Evolutionary conservation across 2,888 invertebrate genomes (phyloP).

Genomic region (Listrodromus nycthemerus): DNA sequence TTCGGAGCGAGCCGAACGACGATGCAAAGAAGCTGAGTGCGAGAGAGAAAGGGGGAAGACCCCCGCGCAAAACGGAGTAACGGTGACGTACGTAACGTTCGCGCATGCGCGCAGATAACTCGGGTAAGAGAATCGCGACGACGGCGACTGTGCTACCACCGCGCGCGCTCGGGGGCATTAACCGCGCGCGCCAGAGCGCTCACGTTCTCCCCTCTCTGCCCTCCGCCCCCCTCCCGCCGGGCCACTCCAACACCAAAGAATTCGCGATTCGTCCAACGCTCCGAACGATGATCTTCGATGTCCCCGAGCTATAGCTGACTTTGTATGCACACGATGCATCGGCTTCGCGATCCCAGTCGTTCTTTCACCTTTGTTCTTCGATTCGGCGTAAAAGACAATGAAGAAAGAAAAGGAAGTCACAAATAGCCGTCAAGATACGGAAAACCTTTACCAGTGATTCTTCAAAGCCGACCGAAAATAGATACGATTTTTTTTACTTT

Average conservation of each 20-base stretch:
- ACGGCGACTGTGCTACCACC: constrained; percentile 64
- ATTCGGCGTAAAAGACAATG: not conserved
- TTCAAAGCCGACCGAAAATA: too few species aligned
- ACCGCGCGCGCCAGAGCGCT: constrained; percentile 76
- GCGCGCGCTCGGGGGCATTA: constrained; percentile 81
- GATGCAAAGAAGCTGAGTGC: constrained; percentile 54
- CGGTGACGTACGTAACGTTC: constrained; percentile 83
- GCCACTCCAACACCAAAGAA: constrained; percentile 73
- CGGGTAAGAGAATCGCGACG: constrained; percentile 49
- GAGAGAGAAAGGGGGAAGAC: constrained; percentile 49
- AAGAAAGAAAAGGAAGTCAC: not conserved
- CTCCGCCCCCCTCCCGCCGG: constrained; percentile 63
- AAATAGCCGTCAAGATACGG: not conserved
- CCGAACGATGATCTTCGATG: constrained; percentile 73
- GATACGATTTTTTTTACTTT: too few species aligned
- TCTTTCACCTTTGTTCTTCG: constrained; percentile 22
- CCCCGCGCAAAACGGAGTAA: constrained; percentile 80
- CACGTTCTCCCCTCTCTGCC: constrained; percentile 63
- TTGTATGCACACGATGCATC: constrained; percentile 34
- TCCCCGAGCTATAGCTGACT: constrained; percentile 21
- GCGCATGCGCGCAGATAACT: constrained; percentile 66
- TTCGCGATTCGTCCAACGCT: constrained; percentile 72
- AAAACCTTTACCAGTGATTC: too few species aligned
- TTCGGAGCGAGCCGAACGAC: constrained; percentile 39
- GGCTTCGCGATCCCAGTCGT: not conserved